Percentiles rank a stretch among this genome's conserved stretches.
These are phyloP conservation scores for Megaleporinus macrocephalus DNA, from an alignment of 2,113 vertebrate genomes.

Conservation along the genomic window DNA sequence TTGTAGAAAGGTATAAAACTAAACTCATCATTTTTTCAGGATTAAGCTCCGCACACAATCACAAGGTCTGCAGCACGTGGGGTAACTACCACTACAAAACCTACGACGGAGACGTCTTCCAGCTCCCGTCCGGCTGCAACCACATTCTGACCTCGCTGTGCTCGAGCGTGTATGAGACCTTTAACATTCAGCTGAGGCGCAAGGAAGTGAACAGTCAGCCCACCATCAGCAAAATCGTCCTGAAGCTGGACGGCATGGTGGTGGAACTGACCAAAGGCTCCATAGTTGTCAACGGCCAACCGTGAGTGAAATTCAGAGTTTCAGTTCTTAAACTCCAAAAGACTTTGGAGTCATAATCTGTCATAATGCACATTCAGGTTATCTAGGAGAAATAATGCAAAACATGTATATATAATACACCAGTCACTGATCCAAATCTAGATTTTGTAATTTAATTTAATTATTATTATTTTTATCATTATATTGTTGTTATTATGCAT, in stretches of 20 bases:
- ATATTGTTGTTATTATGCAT: too few relatives aligned
- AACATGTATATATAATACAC: too few relatives aligned
- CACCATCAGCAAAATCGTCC: conserved; percentile 72
- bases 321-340: too few relatives aligned
- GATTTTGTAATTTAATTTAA: too few relatives aligned
- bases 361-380: too few relatives aligned
- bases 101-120: conserved; percentile 85
- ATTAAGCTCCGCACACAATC: conserved; percentile 69
- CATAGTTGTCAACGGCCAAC: conserved; percentile 71
- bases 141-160: conserved; percentile 85
- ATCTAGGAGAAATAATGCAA: too few relatives aligned
- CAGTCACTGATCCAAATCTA: too few relatives aligned
- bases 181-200: conserved; percentile 84
- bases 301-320: conserved; percentile 70
- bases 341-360: too few relatives aligned
- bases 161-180: conserved; percentile 72
- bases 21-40: conserved; percentile 19
- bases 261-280: conserved; percentile 73
- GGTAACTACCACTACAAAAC: conserved; percentile 88
- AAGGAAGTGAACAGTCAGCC: conserved; percentile 36
- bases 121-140: conserved; percentile 83
- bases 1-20: not conserved
- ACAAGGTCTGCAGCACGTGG: conserved; percentile 91
- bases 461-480: too few relatives aligned
- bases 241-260: conserved; percentile 73